A percentile compares a stretch with the other conserved stretches of the same genome.
Evolutionary conservation across 1,140 invertebrate species (phyloP).

Genomic region (Pogonognathellus flavescens): DNA sequence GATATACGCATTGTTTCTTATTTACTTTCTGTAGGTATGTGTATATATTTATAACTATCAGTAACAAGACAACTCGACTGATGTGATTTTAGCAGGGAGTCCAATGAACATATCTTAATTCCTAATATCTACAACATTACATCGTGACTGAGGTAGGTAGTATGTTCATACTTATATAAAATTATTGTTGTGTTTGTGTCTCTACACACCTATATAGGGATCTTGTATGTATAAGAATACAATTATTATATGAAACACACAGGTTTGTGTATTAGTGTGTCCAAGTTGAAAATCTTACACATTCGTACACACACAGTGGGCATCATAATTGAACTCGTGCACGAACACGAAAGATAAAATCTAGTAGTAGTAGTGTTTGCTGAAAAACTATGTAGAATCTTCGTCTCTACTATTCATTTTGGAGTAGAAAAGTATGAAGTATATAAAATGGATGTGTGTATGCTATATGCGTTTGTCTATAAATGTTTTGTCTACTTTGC

Average conservation of each 20-base stretch:
- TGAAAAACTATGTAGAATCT: neutral
- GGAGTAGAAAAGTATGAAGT: no score
- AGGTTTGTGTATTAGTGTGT: no score
- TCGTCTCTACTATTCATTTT: no score
- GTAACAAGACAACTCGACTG: neutral
- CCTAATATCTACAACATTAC: neutral
- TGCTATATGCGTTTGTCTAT: no score
- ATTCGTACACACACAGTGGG: conserved; percentile 20
- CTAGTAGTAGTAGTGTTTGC: no score
- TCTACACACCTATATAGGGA: no score
- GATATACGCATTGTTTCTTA: no score
- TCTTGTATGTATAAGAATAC: no score
- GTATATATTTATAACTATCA: neutral
- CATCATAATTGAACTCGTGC: conserved; percentile 48
- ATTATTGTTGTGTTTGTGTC: no score
- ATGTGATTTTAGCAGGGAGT: neutral
- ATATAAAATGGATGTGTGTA: no score
- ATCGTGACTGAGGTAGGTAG: neutral
- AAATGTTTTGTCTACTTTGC: no score
- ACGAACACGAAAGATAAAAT: conserved; percentile 47
- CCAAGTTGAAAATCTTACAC: neutral
- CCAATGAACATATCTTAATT: neutral
- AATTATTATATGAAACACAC: no score
- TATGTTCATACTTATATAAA: neutral
- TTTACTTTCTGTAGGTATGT: neutral